These are phyloP conservation scores for Cladorhizidae sp. DNA, from an alignment of 37 sponge, comb jelly and placozoan genomes.

Conservation along the genomic window DNA sequence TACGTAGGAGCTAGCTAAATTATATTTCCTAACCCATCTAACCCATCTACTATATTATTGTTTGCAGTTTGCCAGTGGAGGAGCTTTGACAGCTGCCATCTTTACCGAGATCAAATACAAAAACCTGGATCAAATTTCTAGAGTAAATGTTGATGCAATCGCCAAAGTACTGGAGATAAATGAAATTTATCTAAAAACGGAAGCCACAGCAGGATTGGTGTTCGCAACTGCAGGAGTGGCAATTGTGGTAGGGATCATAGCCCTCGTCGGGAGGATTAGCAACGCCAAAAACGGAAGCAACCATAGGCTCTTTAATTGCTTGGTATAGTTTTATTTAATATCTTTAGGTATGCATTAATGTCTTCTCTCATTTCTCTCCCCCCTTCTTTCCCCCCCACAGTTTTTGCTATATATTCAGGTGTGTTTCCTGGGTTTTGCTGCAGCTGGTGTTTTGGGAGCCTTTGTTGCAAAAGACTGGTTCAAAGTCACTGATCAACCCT, in stretches of 20 bases:
- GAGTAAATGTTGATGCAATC: too few relatives aligned
- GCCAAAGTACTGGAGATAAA: not conserved
- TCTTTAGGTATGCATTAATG: not conserved
- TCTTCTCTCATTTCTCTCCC: not conserved
- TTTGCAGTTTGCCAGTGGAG: not conserved
- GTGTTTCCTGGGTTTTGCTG: constrained; percentile 11
- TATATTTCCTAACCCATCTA: too few relatives aligned
- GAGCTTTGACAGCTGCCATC: constrained; percentile 1
- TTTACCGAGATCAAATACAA: not conserved
- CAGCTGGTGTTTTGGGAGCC: constrained; percentile 5
- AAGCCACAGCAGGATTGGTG: constrained; percentile 4
- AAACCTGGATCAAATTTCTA: not conserved
- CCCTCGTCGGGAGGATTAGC: not conserved
- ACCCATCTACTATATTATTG: too few relatives aligned
- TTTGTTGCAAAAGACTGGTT: not conserved
- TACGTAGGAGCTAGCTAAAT: too few relatives aligned
- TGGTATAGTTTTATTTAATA: not conserved
- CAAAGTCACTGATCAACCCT: not conserved
- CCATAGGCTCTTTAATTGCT: not conserved
- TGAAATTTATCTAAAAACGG: not conserved
- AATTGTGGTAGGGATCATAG: not conserved
- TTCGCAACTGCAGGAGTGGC: constrained; percentile 3
- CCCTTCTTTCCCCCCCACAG: not conserved
- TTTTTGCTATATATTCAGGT: not conserved
- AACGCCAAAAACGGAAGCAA: not conserved